Evolutionary conservation across 2,797 vertebrate species (phyloP).

Genomic region (Callimico goeldii): DNA sequence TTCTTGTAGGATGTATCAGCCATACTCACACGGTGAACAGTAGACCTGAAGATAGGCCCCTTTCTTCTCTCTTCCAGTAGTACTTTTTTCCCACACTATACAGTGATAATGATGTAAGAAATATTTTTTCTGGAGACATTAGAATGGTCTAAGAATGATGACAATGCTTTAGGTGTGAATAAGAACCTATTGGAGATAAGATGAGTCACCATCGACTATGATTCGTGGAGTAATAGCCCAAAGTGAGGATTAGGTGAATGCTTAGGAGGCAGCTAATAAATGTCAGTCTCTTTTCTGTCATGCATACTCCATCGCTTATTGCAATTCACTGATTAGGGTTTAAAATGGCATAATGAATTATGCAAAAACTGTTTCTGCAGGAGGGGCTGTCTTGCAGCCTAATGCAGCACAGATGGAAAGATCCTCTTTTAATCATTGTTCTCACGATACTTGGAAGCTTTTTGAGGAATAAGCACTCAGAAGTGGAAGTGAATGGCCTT

Average conservation of each 20-base stretch:
- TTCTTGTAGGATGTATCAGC: not conserved
- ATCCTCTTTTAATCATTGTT: conserved; percentile 76
- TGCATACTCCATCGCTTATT: not conserved
- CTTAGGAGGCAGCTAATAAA: conserved; percentile 19
- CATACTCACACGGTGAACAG: not conserved
- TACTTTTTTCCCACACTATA: not conserved
- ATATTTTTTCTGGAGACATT: not conserved
- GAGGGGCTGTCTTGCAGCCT: conserved; percentile 63
- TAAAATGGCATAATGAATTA: conserved; percentile 74
- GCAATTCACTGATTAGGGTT: conserved; percentile 68
- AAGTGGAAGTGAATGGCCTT: conserved; percentile 77
- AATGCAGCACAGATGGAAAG: conserved; percentile 72
- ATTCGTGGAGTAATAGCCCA: not conserved
- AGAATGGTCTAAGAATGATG: conserved; percentile 9
- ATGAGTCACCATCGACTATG: not conserved
- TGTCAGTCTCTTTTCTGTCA: conserved; percentile 1
- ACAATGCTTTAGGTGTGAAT: not conserved
- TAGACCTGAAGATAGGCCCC: not conserved
- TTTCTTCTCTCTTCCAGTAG: not conserved
- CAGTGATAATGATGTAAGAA: not conserved
- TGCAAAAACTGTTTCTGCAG: conserved; percentile 69
- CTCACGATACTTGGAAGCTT: conserved; percentile 68
- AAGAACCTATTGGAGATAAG: not conserved
- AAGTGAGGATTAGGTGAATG: not conserved
- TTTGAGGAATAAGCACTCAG: conserved; percentile 78